Conservation (phyloP, 2,113 vertebrate genomes). For the Myrmophylax atrothorax region DNA sequence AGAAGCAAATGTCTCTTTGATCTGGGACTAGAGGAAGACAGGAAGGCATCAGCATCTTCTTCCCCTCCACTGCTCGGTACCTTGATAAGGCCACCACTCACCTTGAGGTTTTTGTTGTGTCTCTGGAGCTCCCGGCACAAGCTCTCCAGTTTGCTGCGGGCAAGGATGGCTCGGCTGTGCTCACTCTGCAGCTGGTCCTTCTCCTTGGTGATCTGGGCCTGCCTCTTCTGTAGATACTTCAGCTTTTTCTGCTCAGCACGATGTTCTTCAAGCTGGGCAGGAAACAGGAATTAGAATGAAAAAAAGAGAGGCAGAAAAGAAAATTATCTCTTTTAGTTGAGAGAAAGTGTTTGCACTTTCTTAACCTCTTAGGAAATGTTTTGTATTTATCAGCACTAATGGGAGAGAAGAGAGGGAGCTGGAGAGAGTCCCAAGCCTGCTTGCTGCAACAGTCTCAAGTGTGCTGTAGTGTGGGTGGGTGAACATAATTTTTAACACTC, state of each 20-base stretch:
- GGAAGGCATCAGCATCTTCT: neutral
- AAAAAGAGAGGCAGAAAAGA: neutral
- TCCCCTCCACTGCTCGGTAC: neutral
- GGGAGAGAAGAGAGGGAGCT: neutral
- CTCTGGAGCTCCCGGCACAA: conserved; percentile 90
- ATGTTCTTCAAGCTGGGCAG: conserved; percentile 78
- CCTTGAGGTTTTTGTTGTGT: conserved; percentile 89
- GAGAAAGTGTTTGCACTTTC: neutral
- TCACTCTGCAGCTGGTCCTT: conserved; percentile 89
- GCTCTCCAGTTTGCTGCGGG: conserved; percentile 88
- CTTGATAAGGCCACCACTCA: conserved; percentile 36
- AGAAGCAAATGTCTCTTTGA: neutral
- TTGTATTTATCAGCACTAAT: neutral
- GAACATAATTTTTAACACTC: neutral
- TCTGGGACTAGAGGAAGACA: neutral
- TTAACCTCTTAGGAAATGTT: neutral
- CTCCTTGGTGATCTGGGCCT: conserved; percentile 81
- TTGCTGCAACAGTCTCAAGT: neutral
- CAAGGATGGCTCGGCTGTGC: conserved; percentile 79
- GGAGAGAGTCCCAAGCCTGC: neutral
- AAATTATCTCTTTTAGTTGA: neutral
- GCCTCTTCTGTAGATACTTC: conserved; percentile 82
- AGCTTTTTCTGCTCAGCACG: conserved; percentile 80
- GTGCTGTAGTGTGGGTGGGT: neutral
- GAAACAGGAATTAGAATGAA: neutral